Evolutionary conservation across 2,113 vertebrate species (phyloP), one percentile per base, ranked within the genome.

Genomic region (Scomber scombrus): DNA sequence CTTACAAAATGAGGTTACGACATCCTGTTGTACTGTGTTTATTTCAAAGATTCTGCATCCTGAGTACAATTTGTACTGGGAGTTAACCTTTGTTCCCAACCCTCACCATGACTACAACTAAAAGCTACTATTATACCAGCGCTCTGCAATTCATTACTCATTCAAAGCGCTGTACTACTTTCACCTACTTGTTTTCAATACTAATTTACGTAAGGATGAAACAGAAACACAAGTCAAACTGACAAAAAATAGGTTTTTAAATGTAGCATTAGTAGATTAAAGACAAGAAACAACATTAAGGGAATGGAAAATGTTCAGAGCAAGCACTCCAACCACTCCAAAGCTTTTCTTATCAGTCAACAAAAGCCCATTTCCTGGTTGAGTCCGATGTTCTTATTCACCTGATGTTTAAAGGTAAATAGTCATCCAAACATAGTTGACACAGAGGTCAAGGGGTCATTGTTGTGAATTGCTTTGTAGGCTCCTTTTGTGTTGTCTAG

Each of bases 371-470:
- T 67, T 15, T 55, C 65, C 70, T 74, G 19, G 46, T 69, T 54
- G 40, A 78, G 55, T 31, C 29, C 58, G 62, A 64, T 45, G 0
- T 0, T 49, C 51, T 50, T 73, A 29, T 83, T 82, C 78, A 71
- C 51, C 74, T 64, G 18, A 31, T 64, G 71, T 82, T 85, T 79
- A 64, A 80, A 70, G 75, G 80, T 85, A 86, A 86, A 85, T 81
- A 88, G 74, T 75, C 58, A 52, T 57, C 75, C 57, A 84, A 87
- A 80, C 84, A 75, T 51, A 45, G 89, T 78, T 90, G 87, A 88
- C 85, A 76, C 57, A 56, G 9, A 71, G 89, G 89, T 84, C 88
- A 88, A 19, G 19, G 9, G 72, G 84, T 88, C 84, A 58, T 4
- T 0, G 5, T 3, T 47, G 78, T 51, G 50, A 88, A 85, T 72